Base-by-base conservation (phyloP, 2,113 vertebrate genomes). In the Phasianus colchicus region DNA sequence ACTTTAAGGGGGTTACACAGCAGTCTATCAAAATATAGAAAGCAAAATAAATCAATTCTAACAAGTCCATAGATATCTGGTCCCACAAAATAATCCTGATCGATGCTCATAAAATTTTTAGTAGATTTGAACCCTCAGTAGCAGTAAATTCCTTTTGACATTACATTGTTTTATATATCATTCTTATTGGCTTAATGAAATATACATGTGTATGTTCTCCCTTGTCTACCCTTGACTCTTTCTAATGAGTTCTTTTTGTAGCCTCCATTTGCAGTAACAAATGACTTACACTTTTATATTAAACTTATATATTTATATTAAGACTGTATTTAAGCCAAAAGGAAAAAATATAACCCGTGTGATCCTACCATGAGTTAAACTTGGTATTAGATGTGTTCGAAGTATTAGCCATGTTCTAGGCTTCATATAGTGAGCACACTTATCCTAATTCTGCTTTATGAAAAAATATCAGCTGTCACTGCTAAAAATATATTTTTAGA, bases 81-180 rank as follows among this genome's bases (percentile, higher is more conserved):
- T 80, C 42, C 82, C 91, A 93, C 75, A 87, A 93, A 94, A 91
- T 77, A 95, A 91, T 91, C 57, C 50, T 92, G 67, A 89, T 95
- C 75, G 0, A 95, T 89, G 67, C 67, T 93, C 55, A 92, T 93
- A 34, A 93, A 96, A 92, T 94, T 94, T 95, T 91, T 79, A 92
- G 57, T 89, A 24, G 74, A 86, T 45, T 85, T 89, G 91, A 89
- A 71, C 34, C 22, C 36, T 60, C 45, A 80, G 70, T 42, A 84
- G 45, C 57, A 74, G 47, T 95, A 95, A 91, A 94, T 96, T 89
- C n/a, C 74, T 93, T 83, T 75, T 96, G 94, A 93, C 91, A 67
- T 67, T 64, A 48, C 55, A 34, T 67, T 80, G 67, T 55, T 91
- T 89, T 95, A 76, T 94, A 27, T 83, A 89, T 83, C 6, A 77